A percentile compares a stretch with the other conserved stretches of the same genome.
These are phyloP conservation scores for Anodontia alba DNA, from an alignment of 2,888 invertebrate genomes.

Conservation along the genomic window DNA sequence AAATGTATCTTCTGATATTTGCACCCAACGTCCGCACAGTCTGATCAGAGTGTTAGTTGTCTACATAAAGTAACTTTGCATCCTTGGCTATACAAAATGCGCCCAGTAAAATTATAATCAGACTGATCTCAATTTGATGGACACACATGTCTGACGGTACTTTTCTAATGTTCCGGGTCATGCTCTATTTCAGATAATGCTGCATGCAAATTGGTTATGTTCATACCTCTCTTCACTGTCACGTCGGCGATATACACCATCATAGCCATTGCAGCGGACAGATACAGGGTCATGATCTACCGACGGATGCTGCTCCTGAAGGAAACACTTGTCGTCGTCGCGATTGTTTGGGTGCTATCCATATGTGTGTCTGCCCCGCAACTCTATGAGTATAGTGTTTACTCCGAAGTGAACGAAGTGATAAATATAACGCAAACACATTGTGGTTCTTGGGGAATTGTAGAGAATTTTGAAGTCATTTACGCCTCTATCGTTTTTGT, in stretches of 20 bases:
- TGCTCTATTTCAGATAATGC: conserved; percentile 48
- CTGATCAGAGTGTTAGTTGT: too few species aligned
- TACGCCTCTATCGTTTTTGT: conserved; percentile 51
- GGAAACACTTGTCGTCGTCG: conserved; percentile 24
- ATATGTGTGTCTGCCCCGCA: conserved; percentile 54
- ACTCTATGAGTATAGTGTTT: conserved; percentile 62
- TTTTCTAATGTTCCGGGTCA: too few species aligned
- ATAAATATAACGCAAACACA: conserved; percentile 27
- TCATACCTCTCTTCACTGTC: conserved; percentile 60
- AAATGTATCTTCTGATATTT: too few species aligned
- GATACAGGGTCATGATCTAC: conserved; percentile 41
- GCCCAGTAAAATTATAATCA: too few species aligned
- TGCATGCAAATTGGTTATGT: conserved; percentile 62
- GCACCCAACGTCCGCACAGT: too few species aligned
- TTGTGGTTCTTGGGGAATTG: conserved; percentile 61
- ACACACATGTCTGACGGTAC: too few species aligned
- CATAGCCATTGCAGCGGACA: conserved; percentile 59
- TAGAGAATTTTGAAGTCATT: conserved; percentile 53
- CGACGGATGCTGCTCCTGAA: conserved; percentile 14
- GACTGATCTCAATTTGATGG: too few species aligned
- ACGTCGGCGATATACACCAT: conserved; percentile 63
- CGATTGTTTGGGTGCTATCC: conserved; percentile 49
- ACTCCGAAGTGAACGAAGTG: conserved; percentile 14
- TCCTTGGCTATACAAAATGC: too few species aligned
- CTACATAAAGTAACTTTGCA: too few species aligned